Evolutionary conservation across 2,888 invertebrate species (phyloP), one percentile per base, ranked within the genome.

Genomic region (Leucoptera coffeella): DNA sequence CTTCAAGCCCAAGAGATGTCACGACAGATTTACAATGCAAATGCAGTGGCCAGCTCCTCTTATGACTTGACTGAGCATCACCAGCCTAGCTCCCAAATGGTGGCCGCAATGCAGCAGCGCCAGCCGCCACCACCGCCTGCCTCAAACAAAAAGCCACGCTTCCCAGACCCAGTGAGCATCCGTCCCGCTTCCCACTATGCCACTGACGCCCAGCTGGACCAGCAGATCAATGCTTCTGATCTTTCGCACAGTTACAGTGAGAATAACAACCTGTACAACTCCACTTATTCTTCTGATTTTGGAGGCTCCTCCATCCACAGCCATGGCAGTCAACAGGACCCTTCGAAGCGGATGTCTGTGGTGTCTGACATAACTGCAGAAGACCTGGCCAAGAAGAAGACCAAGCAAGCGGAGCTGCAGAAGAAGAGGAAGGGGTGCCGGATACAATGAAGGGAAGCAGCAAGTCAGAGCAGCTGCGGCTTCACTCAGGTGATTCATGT

Each of bases 281-380:
- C 55, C 2, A 51, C 60, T 2, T 67, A 54, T 26, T 49, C 62
- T 2, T 47, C 50, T 3, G 64, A 60, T 11, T 34, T 45, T 13
- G 36, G 35, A 6, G 36, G 38, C 3, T 35, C 32, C 19, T 37
- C 38, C 12, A 33, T 42, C 1, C 41, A 38, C 13, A 43, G 35
- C 15, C 25, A 37, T 4, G 32, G 32, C 7, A 22, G 26, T 1
- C 39, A 38, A 15, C 52, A 57, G 10, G 64, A 62, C 30, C 40
- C 47, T 9, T 50, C 53, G 2, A 69, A 69, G 30, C 47, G 69
- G 26, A 42, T 64, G 19, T 69, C 69, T 2, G 67, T 69, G 2
- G 61, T 65, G 39, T 69, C 69, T 4, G 69, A 69, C 31, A 67
- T 67, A 26, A 67, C 65, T 12, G 56, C 61, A 12, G 69, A 69